Evolutionary conservation across 1,140 invertebrate species (phyloP).

Genomic region (Solenopsis invicta): DNA sequence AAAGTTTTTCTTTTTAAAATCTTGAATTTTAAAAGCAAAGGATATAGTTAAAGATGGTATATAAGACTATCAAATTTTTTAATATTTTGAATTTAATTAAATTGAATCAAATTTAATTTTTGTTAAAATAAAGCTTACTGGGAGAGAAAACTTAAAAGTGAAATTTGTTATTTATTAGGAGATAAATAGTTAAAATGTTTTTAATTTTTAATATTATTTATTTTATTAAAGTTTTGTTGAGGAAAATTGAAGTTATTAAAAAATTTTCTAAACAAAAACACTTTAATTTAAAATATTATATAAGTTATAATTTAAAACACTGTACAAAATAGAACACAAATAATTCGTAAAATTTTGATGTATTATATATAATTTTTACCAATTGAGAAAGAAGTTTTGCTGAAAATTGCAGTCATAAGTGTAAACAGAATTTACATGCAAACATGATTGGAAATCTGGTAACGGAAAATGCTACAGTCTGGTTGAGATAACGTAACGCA

Average conservation of each 20-base stretch:
- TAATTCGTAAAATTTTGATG: neutral
- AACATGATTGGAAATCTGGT: neutral
- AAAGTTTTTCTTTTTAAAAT: neutral
- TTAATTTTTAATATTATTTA: neutral
- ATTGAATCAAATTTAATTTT: too few relatives aligned
- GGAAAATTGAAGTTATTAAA: neutral
- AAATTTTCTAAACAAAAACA: neutral
- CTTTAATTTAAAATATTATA: neutral
- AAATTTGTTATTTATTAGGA: neutral
- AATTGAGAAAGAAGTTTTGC: neutral
- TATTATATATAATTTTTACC: neutral
- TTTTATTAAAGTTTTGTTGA: neutral
- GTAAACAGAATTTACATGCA: neutral
- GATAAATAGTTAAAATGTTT: neutral
- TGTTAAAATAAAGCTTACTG: neutral
- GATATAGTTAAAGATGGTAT: neutral
- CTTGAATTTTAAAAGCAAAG: neutral
- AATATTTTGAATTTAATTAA: neutral
- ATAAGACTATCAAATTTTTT: neutral
- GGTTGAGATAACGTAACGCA: constrained; percentile 36
- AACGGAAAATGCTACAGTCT: constrained; percentile 10
- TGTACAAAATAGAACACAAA: neutral
- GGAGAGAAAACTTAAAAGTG: neutral
- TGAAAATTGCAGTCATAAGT: neutral
- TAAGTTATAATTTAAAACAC: neutral